Evolutionary conservation across 2,113 vertebrate genomes (phyloP), one percentile per base, ranked within the genome.

Genomic region (Notiomystis cincta): DNA sequence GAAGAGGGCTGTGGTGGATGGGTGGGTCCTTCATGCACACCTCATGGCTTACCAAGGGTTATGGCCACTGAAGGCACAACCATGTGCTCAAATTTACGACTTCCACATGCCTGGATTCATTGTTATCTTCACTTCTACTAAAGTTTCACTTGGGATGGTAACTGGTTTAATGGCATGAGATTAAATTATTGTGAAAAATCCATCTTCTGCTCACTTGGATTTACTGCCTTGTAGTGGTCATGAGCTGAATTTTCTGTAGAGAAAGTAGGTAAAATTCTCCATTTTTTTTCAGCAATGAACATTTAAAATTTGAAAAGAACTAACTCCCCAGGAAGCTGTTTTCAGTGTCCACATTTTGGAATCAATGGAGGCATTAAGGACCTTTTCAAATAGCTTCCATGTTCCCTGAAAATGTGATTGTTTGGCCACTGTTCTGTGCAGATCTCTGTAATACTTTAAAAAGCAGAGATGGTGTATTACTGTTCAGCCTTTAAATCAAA

Each of bases 1-100:
- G 70, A 51, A 35, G 44, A 38, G 42, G 27, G 19, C 40, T 47
- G 22, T 15, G 35, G 21, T 9, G 24, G 16, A 24, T 54, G 24
- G 16, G 27, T 54, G 35, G n/a, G 17, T 38, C n/a, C 48, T 44
- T 24, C 22, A 10, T 4, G 58, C 23, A 45, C 20, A 69, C 3
- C 23, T 37, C 28, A 7, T 16, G 25, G 44, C 19, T 17, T 45
- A 2, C 45, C 6, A 4, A 13, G 60, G 18, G 10, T 45, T 81
- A 15, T 48, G 40, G 53, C 48, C 37, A 10, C 44, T 35, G 67
- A 81, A 89, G 45, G 56, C n/a, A 33, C 21, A 27, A n/a, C 20
- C 7, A 1, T 7, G 12, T 48, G 13, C 42, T 57, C 0, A 0
- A 58, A 51, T 13, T 11, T 22, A 11, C n/a, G 23, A 58, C 50